Evolutionary conservation across 2,113 vertebrate genomes (phyloP).

Genomic region (Chelonoidis abingdonii): DNA sequence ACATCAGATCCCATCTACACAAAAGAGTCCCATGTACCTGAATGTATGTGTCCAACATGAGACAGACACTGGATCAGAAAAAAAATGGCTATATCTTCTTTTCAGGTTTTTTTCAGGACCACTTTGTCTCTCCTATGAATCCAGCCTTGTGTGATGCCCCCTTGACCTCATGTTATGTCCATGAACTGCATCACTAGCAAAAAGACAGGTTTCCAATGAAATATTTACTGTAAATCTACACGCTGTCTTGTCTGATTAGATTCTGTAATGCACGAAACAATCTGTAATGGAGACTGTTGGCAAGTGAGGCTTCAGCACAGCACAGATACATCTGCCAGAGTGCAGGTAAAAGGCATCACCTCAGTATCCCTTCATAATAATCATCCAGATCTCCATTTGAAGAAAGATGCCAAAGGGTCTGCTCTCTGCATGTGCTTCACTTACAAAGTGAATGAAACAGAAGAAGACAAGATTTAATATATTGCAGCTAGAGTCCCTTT

Average conservation of each 20-base stretch:
- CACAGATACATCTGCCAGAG: neutral
- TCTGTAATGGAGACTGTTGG: neutral
- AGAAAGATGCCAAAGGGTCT: neutral
- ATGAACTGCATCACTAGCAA: neutral
- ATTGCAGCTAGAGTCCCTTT: neutral
- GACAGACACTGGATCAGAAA: neutral
- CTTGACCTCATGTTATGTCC: neutral
- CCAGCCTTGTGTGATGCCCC: neutral
- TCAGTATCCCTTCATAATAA: neutral
- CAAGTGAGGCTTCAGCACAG: neutral
- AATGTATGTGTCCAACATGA: neutral
- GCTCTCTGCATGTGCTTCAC: neutral
- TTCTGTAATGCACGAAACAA: neutral
- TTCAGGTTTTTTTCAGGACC: neutral
- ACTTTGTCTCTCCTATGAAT: neutral
- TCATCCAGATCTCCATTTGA: neutral
- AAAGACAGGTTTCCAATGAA: neutral
- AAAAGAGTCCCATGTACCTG: neutral
- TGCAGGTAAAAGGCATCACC: neutral
- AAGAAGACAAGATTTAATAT: neutral
- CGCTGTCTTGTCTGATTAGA: neutral
- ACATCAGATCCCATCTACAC: neutral
- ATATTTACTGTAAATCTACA: neutral
- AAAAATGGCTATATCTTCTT: neutral
- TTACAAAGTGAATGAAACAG: neutral